Conservation (phyloP, 2,888 invertebrate species). For the Artemia sp. region DNA sequence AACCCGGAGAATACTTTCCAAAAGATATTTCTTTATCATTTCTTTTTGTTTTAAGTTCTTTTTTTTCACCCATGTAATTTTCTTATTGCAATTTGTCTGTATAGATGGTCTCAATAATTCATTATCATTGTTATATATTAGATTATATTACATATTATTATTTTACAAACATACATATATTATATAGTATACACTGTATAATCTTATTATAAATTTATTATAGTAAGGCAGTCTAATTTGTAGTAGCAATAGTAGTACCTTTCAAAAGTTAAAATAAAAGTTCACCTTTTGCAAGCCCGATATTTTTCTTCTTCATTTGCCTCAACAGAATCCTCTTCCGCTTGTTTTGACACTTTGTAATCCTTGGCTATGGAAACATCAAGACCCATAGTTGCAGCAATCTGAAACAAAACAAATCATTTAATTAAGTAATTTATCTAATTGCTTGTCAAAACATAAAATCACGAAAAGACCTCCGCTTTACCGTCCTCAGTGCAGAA, state of each 20-base stretch:
- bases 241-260: constrained; percentile 19
- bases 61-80: background rate
- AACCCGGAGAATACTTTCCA: constrained; percentile 82
- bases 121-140: too few species aligned
- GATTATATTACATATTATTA: too few species aligned
- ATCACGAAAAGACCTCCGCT: constrained; percentile 4
- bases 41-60: background rate
- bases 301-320: constrained; percentile 38
- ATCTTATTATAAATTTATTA: too few species aligned
- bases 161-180: too few species aligned
- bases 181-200: too few species aligned
- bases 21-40: constrained; percentile 36
- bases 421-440: background rate
- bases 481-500: too few species aligned
- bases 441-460: constrained; percentile 34
- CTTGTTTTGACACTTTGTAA: constrained; percentile 24
- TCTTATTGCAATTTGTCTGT: too few species aligned
- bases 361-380: constrained; percentile 1
- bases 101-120: too few species aligned
- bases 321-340: constrained; percentile 20
- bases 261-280: constrained; percentile 24
- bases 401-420: background rate
- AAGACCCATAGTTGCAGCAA: constrained; percentile 5
- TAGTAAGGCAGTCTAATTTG: background rate
- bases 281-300: constrained; percentile 37